Conservation (phyloP, 1,140 invertebrate genomes). For the Sarcophaga peregrina region DNA sequence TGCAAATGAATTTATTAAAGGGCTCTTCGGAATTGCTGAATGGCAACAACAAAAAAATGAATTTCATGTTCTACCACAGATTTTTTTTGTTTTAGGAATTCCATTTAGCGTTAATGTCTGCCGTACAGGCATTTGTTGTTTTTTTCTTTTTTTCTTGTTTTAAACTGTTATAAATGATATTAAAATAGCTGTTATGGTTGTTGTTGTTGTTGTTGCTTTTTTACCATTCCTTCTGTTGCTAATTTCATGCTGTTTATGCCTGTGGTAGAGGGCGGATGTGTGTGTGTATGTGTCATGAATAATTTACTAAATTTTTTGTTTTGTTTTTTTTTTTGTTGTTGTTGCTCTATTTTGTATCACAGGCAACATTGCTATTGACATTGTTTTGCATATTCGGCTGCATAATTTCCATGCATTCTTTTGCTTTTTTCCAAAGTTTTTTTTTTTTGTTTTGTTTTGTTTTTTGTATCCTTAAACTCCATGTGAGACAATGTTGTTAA, state of each 20-base stretch:
- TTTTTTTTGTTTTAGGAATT: too few species aligned
- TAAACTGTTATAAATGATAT: too few species aligned
- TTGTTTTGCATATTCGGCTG: constrained; percentile 8
- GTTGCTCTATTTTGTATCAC: neutral
- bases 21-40: too few species aligned
- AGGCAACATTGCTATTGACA: constrained; percentile 35
- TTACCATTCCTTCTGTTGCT: constrained; percentile 13
- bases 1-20: too few species aligned
- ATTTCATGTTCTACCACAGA: too few species aligned
- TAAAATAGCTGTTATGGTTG: too few species aligned
- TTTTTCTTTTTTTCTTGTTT: neutral
- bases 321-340: neutral
- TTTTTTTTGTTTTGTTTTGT: neutral
- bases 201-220: neutral
- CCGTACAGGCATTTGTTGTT: neutral
- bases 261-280: neutral
- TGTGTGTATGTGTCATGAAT: neutral
- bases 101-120: neutral
- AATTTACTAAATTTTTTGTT: neutral
- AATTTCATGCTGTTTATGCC: constrained; percentile 9
- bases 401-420: neutral
- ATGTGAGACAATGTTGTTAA: neutral
- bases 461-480: neutral
- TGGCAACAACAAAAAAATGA: too few species aligned
- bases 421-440: neutral